These are phyloP conservation scores for Pyxicephalus adspersus DNA, from an alignment of 2,113 vertebrate species.

Conservation along the genomic window DNA sequence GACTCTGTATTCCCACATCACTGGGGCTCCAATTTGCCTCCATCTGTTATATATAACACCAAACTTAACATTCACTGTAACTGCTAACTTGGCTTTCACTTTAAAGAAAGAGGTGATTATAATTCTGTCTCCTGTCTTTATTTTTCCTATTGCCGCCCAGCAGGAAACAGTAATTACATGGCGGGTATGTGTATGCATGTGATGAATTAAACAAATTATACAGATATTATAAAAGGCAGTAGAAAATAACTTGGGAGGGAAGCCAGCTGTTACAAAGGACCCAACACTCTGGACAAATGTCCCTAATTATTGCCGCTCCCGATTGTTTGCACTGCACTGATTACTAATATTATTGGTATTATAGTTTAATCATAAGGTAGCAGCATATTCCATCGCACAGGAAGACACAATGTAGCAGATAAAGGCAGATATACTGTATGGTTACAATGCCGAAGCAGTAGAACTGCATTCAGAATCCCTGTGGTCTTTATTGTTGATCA, in stretches of 20 bases:
- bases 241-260: slow-evolving; percentile 34
- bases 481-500: too few species aligned
- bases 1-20: too few species aligned
- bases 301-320: slow-evolving; percentile 33
- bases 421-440: too few species aligned
- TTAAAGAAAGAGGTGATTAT: slow-evolving; percentile 24
- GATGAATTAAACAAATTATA: slow-evolving; percentile 50
- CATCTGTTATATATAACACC: not conserved
- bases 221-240: slow-evolving; percentile 38
- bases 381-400: not conserved
- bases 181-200: slow-evolving; percentile 1
- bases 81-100: slow-evolving; percentile 19
- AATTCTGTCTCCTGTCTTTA: slow-evolving; percentile 19
- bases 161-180: slow-evolving; percentile 34
- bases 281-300: slow-evolving; percentile 38
- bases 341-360: slow-evolving; percentile 36
- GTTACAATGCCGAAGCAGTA: too few species aligned
- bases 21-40: too few species aligned
- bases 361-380: slow-evolving; percentile 32
- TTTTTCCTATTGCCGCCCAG: slow-evolving; percentile 19
- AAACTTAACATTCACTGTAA: not conserved
- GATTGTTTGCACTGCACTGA: slow-evolving; percentile 35
- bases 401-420: not conserved
- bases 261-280: slow-evolving; percentile 33
- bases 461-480: too few species aligned